Conservation (phyloP, 2,797 vertebrate genomes). For the Parotocinclus haroldoi region DNA sequence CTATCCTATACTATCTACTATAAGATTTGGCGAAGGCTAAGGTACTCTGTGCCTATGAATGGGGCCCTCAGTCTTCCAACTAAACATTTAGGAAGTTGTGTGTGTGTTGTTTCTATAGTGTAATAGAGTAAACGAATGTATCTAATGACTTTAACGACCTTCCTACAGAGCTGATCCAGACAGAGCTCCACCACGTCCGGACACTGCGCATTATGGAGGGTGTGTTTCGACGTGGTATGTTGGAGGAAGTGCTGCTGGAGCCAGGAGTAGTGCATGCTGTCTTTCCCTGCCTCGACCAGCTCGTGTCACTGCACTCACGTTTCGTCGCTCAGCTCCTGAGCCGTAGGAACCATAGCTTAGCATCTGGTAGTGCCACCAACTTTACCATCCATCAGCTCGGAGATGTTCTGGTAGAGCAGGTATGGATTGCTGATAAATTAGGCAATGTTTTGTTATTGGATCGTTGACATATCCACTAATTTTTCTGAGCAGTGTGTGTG, state of each 20-base stretch:
- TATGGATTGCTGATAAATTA: constrained; percentile 46
- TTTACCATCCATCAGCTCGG: constrained; percentile 85
- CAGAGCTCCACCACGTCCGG: constrained; percentile 85
- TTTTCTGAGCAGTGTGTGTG: too few relatives aligned
- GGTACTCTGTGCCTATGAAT: too few relatives aligned
- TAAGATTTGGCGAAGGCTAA: too few relatives aligned
- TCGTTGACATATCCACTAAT: too few relatives aligned
- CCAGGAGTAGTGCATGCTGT: constrained; percentile 73
- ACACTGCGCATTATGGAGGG: constrained; percentile 89
- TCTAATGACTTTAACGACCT: background rate
- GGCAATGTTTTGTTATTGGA: too few relatives aligned
- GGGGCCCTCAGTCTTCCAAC: too few relatives aligned
- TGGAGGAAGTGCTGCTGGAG: constrained; percentile 86
- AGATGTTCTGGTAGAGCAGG: constrained; percentile 84
- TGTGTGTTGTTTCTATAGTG: too few relatives aligned
- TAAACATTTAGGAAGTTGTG: too few relatives aligned
- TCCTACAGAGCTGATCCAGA: constrained; percentile 85
- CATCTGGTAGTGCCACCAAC: constrained; percentile 76
- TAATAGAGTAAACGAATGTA: too few relatives aligned
- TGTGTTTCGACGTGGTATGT: constrained; percentile 84
- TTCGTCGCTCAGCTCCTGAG: constrained; percentile 81
- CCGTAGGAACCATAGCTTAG: constrained; percentile 75
- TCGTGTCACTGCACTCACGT: constrained; percentile 77
- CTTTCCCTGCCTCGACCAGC: constrained; percentile 86
- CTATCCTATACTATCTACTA: too few relatives aligned